Conservation (phyloP, 2,888 invertebrate genomes). For the Caenorhabditis sp. region DNA sequence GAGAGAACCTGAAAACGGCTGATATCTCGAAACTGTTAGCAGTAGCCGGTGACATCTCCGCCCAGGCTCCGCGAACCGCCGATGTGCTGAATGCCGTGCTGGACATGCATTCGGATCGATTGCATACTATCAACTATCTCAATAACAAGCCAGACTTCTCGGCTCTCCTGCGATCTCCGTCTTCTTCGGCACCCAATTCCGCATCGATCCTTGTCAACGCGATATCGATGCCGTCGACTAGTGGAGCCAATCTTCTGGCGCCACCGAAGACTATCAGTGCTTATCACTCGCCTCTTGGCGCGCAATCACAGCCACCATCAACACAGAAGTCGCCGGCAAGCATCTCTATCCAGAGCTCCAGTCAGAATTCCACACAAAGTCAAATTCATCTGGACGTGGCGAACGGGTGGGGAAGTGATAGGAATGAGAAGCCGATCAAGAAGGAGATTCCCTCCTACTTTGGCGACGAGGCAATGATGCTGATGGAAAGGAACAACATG, state of each 20-base stretch:
- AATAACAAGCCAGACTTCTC: conserved; percentile 66
- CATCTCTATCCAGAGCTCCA: too few relatives aligned
- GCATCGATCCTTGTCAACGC: conserved; percentile 69
- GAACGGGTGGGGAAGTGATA: neutral
- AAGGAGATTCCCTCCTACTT: conserved; percentile 56
- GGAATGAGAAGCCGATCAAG: conserved; percentile 56
- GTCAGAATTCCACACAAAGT: too few relatives aligned
- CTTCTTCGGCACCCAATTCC: conserved; percentile 73
- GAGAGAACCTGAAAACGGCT: conserved; percentile 70
- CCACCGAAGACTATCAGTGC: conserved; percentile 65
- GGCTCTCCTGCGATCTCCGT: conserved; percentile 67
- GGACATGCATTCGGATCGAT: conserved; percentile 79
- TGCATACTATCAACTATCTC: conserved; percentile 71
- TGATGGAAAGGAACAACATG: conserved; percentile 57
- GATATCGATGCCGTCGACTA: conserved; percentile 57
- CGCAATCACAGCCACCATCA: conserved; percentile 22
- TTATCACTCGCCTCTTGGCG: conserved; percentile 61
- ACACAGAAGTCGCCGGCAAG: conserved; percentile 50
- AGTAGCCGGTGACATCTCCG: conserved; percentile 73
- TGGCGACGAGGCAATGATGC: conserved; percentile 54
- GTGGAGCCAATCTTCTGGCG: conserved; percentile 51
- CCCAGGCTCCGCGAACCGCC: conserved; percentile 79
- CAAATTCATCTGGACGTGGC: neutral
- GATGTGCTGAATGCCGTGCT: conserved; percentile 82
- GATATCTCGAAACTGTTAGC: conserved; percentile 69